Conservation (phyloP, 2,113 vertebrate genomes). For the Austrofundulus limnaeus region DNA sequence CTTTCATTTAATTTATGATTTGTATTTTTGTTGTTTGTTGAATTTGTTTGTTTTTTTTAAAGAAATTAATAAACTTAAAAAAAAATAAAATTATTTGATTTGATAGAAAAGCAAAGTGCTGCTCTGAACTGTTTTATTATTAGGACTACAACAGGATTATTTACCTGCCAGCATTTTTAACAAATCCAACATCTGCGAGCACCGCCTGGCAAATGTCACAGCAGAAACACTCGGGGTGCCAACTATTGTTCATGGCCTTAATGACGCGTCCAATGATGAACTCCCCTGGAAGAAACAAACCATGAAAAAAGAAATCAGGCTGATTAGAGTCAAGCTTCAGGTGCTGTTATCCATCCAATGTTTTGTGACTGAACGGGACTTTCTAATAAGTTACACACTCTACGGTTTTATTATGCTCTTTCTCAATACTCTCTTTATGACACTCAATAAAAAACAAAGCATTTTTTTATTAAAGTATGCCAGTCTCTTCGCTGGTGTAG, state of each 20-base stretch:
- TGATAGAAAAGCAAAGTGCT: constrained; percentile 16
- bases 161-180: constrained; percentile 98
- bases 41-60: no score
- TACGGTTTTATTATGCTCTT: constrained; percentile 23
- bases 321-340: constrained; percentile 11
- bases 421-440: constrained; percentile 42
- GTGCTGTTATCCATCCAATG: not conserved
- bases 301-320: constrained; percentile 31
- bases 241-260: constrained; percentile 99
- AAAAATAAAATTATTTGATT: constrained; percentile 18
- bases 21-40: no score
- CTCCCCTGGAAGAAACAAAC: constrained; percentile 83
- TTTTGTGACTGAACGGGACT: not conserved
- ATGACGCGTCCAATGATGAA: constrained; percentile 99
- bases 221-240: constrained; percentile 98
- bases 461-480: constrained; percentile 33
- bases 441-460: constrained; percentile 9
- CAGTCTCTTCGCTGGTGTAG: constrained; percentile 6
- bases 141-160: constrained; percentile 44
- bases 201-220: constrained; percentile 94
- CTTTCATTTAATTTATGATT: no score
- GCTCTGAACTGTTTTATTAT: constrained; percentile 37
- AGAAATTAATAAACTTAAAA: no score
- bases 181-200: constrained; percentile 95
- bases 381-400: constrained; percentile 14